These are phyloP conservation scores for Allacma fusca DNA, from an alignment of 2,888 invertebrate genomes.

Conservation along the genomic window DNA sequence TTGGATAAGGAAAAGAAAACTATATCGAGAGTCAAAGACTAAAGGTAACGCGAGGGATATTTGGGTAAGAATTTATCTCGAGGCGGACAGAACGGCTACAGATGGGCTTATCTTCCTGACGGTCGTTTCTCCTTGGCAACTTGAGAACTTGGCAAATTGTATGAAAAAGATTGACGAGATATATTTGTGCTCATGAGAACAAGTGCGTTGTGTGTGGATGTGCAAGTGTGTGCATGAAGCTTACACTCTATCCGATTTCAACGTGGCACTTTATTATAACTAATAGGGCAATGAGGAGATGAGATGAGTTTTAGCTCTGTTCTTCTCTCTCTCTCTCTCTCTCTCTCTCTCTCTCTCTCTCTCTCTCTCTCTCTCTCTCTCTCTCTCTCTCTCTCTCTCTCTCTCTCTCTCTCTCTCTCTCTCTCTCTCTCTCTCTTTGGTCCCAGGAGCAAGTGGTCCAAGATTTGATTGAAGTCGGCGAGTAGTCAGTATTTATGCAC, in stretches of 20 bases:
- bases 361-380: not conserved
- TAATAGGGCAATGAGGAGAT: conserved; percentile 39
- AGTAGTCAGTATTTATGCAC: not conserved
- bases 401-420: not conserved
- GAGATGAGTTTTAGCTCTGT: conserved; percentile 24
- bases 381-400: not conserved
- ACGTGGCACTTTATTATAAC: conserved; percentile 38
- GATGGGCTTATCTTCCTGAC: conserved; percentile 6
- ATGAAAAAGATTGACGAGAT: conserved; percentile 29
- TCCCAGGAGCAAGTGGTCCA: conserved; percentile 34
- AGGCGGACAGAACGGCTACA: conserved; percentile 1
- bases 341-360: not conserved
- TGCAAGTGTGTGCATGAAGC: not conserved
- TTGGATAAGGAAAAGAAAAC: not conserved
- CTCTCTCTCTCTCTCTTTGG: not conserved
- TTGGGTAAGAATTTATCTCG: conserved; percentile 11
- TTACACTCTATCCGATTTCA: conserved; percentile 21
- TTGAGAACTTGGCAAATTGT: conserved; percentile 35
- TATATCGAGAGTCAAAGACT: not conserved
- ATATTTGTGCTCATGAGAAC: conserved; percentile 10
- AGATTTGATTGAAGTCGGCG: conserved; percentile 32
- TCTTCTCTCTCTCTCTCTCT: not conserved
- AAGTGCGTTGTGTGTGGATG: not conserved
- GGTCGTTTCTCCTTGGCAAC: conserved; percentile 2
- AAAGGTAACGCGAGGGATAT: not conserved